These are phyloP conservation scores for Varroa destructor DNA, from an alignment of 1,140 invertebrate species.

Conservation along the genomic window DNA sequence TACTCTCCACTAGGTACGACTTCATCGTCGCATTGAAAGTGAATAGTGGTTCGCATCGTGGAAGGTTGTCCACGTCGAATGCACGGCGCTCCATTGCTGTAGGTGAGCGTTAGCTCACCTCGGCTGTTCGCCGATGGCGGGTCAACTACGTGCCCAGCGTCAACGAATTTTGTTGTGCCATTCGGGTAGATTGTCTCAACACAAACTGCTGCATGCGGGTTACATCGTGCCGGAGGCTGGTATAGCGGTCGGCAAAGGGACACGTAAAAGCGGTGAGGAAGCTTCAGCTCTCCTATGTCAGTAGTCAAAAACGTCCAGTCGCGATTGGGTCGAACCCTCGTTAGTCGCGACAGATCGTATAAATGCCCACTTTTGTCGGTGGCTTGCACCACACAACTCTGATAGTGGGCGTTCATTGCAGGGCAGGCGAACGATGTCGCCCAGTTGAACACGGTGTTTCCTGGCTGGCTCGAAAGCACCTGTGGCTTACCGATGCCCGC, in stretches of 20 bases:
- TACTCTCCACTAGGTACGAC: slow-evolving; percentile 4
- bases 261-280: slow-evolving; percentile 37
- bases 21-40: slow-evolving; percentile 38
- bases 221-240: slow-evolving; percentile 34
- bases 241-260: slow-evolving; percentile 39
- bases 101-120: slow-evolving; percentile 36
- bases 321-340: slow-evolving; percentile 36
- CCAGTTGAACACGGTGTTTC: slow-evolving; percentile 40
- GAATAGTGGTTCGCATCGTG: slow-evolving; percentile 37
- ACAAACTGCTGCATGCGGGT: slow-evolving; percentile 37
- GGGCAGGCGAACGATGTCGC: slow-evolving; percentile 40
- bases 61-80: slow-evolving; percentile 31
- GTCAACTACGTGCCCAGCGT: slow-evolving; percentile 34
- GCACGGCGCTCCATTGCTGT: slow-evolving; percentile 37
- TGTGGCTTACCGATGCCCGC: slow-evolving; percentile 38
- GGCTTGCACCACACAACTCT: slow-evolving; percentile 36
- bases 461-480: slow-evolving; percentile 37
- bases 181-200: slow-evolving; percentile 35
- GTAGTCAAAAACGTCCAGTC: slow-evolving; percentile 38
- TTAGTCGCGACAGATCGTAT: slow-evolving; percentile 32
- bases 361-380: slow-evolving; percentile 39
- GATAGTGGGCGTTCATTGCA: slow-evolving; percentile 36
- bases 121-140: slow-evolving; percentile 31
- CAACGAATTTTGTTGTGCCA: slow-evolving; percentile 32
- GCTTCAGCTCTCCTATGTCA: slow-evolving; percentile 34